Conservation (phyloP, 1,140 invertebrate genomes). For the Lepidurus couesii region DNA sequence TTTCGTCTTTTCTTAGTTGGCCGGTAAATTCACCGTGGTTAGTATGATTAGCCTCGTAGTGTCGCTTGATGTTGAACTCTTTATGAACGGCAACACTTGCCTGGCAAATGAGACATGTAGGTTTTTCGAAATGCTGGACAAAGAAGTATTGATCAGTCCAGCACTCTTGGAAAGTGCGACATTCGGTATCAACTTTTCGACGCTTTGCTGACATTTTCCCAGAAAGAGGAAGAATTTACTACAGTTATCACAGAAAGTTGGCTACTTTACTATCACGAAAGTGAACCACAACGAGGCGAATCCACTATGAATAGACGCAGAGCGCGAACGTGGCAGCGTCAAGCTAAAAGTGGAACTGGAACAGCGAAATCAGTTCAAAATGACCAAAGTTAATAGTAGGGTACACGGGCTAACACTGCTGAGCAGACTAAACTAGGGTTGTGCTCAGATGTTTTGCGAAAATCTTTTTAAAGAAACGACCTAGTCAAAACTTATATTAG, state of each 20-base stretch:
- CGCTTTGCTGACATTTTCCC: neutral
- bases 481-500: neutral
- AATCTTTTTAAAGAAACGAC: neutral
- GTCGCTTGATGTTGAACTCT: slow-evolving; percentile 42
- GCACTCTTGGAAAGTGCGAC: slow-evolving; percentile 33
- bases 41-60: slow-evolving; percentile 39
- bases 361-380: neutral
- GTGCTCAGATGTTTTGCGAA: neutral
- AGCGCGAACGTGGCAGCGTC: neutral
- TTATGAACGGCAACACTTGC: slow-evolving; percentile 41
- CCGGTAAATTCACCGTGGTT: slow-evolving; percentile 29
- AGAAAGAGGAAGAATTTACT: neutral
- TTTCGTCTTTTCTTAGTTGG: slow-evolving; percentile 39
- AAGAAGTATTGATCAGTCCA: slow-evolving; percentile 36
- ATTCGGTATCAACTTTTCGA: slow-evolving; percentile 35
- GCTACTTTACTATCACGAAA: neutral
- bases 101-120: slow-evolving; percentile 42
- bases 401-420: neutral
- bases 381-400: neutral
- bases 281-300: neutral
- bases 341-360: neutral
- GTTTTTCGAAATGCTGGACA: slow-evolving; percentile 39
- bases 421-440: neutral
- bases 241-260: neutral
- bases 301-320: neutral